Percentiles rank a stretch among this genome's conserved stretches.
Evolutionary conservation across 2,888 invertebrate species (phyloP).

Genomic region (Aromia moschata): DNA sequence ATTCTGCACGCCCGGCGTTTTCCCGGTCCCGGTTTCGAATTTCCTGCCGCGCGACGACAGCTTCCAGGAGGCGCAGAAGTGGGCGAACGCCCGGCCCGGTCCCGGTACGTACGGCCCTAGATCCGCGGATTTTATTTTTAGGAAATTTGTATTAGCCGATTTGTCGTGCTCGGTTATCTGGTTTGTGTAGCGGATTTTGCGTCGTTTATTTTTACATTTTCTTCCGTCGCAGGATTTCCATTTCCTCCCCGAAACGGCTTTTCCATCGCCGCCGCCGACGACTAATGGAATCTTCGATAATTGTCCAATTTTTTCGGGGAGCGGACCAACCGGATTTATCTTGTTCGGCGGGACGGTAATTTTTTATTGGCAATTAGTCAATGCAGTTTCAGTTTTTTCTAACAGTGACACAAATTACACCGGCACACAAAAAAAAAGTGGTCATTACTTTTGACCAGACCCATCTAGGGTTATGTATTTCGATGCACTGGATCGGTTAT

Average conservation of each 20-base stretch:
- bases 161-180: conserved; percentile 52
- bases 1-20: conserved; percentile 52
- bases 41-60: conserved; percentile 32
- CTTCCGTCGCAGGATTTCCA: conserved; percentile 53
- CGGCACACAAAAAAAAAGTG: no score
- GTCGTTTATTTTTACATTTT: conserved; percentile 54
- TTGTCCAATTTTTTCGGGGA: conserved; percentile 26
- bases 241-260: conserved; percentile 48
- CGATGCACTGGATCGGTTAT: no score
- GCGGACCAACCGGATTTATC: conserved; percentile 11
- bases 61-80: conserved; percentile 7
- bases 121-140: conserved; percentile 51
- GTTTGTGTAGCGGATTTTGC: conserved; percentile 47
- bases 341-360: conserved; percentile 3
- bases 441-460: no score
- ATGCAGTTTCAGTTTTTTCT: no score
- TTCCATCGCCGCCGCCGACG: conserved; percentile 43
- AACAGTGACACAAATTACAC: no score
- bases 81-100: no score
- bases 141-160: conserved; percentile 56
- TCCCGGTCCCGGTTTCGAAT: conserved; percentile 54
- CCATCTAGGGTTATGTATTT: no score
- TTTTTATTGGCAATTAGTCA: conserved; percentile 7
- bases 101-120: conserved; percentile 16
- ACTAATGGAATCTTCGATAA: conserved; percentile 48